Evolutionary conservation across 2,113 vertebrate genomes (phyloP), one percentile per base, ranked within the genome.

Genomic region (Hippocampus mohnikei): DNA sequence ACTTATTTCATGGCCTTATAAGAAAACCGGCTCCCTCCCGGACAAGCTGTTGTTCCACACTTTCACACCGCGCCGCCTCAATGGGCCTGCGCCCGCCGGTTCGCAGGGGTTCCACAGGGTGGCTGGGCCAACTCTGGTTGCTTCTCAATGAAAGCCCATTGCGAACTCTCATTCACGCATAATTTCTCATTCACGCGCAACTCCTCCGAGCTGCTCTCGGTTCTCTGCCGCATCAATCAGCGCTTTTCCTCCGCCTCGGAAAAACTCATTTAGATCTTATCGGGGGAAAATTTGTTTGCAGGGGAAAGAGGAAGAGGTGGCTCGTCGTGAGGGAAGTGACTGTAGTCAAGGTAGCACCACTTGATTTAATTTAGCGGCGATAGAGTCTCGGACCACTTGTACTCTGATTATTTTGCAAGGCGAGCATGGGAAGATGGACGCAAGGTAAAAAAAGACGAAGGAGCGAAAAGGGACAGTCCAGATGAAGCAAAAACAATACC

Each of bases 241-340:
- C 81, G 79, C 58, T 86, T 80, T 80, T 84, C 81, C 85, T 82
- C 81, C 41, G 85, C 84, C 86, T 89, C 13, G 87, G 89, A 87
- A 90, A 90, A 91, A 92, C 92, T 92, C 90, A 93, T 93, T 93
- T 92, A 92, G 90, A 93, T 91, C 87, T 85, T 90, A 92, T 91
- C 90, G 89, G 85, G 83, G 81, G 40, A 86, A 91, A 90, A 90
- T 83, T 81, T 81, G 88, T 87, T 84, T 84, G 80, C 74, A 21
- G 77, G 59, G 81, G 60, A 84, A 85, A 74, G 69, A 61, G 69
- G 78, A 61, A 67, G 78, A 81, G 75, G 80, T 71, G 79, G 76
- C 76, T 78, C 71, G 76, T 50, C 23, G 71, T 52, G 58, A 77
- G 67, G 85, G 88, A 64, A 80, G 69, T 75, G 85, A 89, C 81